Percentiles rank a stretch among this genome's conserved stretches.
Evolutionary conservation across 1,140 invertebrate species (phyloP).

Genomic region (Bombus huntii): DNA sequence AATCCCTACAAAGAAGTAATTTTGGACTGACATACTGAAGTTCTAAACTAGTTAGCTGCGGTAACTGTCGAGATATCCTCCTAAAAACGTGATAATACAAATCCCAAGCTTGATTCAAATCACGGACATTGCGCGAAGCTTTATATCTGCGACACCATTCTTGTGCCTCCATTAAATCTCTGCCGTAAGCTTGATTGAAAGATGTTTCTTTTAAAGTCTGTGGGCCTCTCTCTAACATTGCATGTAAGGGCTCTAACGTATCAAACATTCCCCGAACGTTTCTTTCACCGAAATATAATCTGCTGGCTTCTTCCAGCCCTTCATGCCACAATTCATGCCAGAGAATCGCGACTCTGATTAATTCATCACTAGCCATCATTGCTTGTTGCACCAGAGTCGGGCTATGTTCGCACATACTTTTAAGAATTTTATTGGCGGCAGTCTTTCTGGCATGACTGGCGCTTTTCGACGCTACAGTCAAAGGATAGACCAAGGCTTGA

Average conservation of each 20-base stretch:
- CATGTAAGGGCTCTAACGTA: constrained; percentile 96
- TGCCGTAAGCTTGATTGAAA: constrained; percentile 97
- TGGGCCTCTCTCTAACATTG: constrained; percentile 95
- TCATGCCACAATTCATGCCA: constrained; percentile 99
- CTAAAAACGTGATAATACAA: constrained; percentile 99
- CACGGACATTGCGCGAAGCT: constrained; percentile 92
- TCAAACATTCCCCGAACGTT: constrained; percentile 98
- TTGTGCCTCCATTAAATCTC: constrained; percentile 95
- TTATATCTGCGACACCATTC: constrained; percentile 97
- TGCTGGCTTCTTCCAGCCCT: constrained; percentile 97
- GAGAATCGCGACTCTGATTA: constrained; percentile 98
- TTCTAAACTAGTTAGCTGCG: constrained; percentile 94
- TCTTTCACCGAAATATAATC: constrained; percentile 97
- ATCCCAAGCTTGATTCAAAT: constrained; percentile 99
- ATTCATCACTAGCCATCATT: constrained; percentile 96
- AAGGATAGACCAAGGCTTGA: constrained; percentile 96
- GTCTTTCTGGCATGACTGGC: constrained; percentile 91
- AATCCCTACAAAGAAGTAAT: constrained; percentile 92
- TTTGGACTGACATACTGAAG: constrained; percentile 98
- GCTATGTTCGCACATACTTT: constrained; percentile 97
- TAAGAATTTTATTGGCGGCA: constrained; percentile 97
- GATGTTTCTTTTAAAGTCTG: constrained; percentile 98
- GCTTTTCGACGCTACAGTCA: constrained; percentile 98
- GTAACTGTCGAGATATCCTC: constrained; percentile 96
- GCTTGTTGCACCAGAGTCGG: constrained; percentile 96